phyloP scores from a whole-genome alignment of 2,113 vertebrate genomes.

The Nibea coibor region DNA sequence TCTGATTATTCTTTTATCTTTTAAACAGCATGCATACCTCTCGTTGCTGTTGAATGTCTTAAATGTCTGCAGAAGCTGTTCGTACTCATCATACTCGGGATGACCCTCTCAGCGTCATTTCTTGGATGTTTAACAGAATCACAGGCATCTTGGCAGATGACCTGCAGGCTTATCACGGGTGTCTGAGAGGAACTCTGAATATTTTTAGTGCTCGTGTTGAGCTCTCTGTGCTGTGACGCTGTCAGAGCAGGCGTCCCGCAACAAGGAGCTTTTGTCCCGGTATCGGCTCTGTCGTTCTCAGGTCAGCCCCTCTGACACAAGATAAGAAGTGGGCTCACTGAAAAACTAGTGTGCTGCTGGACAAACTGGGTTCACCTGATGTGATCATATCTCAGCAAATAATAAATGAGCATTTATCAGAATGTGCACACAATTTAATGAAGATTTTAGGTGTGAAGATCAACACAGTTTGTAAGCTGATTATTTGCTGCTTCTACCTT shows the following conservation, averaged over 20 bases:
- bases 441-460: neutral
- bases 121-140: slow-evolving; percentile 45
- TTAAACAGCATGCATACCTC: neutral
- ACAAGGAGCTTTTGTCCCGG: slow-evolving; percentile 72
- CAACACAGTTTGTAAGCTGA: neutral
- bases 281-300: slow-evolving; percentile 58
- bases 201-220: slow-evolving; percentile 33
- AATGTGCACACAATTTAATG: neutral
- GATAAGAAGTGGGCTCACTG: slow-evolving; percentile 44
- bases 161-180: neutral
- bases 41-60: neutral
- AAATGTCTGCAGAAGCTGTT: neutral
- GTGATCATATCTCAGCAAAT: neutral
- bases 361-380: slow-evolving; percentile 24
- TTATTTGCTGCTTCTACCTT: neutral
- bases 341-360: neutral
- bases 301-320: slow-evolving; percentile 48
- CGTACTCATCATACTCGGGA: slow-evolving; percentile 26
- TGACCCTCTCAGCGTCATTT: neutral
- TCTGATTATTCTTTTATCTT: neutral
- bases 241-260: slow-evolving; percentile 20
- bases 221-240: slow-evolving; percentile 31
- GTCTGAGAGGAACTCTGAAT: slow-evolving; percentile 26
- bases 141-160: slow-evolving; percentile 29
- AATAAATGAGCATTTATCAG: slow-evolving; percentile 5